Evolutionary conservation across 1,140 invertebrate species (phyloP).

Genomic region (Drosophila melanogaster): Release_6_plus_ISO1_MT NT_033777.3:27313001-27313500

Average conservation of each 20-base stretch:
- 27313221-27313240: conserved; percentile 94
- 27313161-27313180: neutral
- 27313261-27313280: conserved; percentile 92
- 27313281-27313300: conserved; percentile 90
- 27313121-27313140: conserved; percentile 47
- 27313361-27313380: conserved; percentile 94
- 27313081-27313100: conserved; percentile 15
- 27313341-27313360: conserved; percentile 91
- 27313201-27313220: conserved; percentile 94
- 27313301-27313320: conserved; percentile 88
- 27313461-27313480: conserved; percentile 91
- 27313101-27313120: conserved; percentile 7
- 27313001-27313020: conserved; percentile 11
- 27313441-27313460: conserved; percentile 91
- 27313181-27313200: conserved; percentile 84
- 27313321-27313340: conserved; percentile 93
- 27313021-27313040: conserved; percentile 57
- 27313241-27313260: conserved; percentile 95
- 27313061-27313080: conserved; percentile 9
- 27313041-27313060: conserved; percentile 18
- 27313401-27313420: conserved; percentile 92
- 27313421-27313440: conserved; percentile 93
- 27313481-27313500: conserved; percentile 4
- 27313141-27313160: conserved; percentile 38
- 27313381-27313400: conserved; percentile 95